phyloP scores from a whole-genome alignment of 1,140 invertebrate species.

The Ceratitis capitata region DNA sequence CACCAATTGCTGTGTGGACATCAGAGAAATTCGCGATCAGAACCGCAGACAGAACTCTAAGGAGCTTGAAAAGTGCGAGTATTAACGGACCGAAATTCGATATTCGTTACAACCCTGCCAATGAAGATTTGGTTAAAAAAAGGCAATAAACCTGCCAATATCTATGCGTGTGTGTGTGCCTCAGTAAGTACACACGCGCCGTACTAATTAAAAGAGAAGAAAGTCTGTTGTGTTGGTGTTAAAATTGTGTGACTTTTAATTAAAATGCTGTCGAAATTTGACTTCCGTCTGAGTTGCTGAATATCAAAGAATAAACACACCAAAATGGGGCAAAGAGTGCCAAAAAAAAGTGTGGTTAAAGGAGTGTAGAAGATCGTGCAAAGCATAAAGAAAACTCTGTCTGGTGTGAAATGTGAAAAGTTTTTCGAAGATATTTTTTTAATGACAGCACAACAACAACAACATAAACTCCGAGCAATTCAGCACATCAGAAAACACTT shows the following conservation, averaged over 20 bases:
- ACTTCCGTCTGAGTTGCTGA: background rate
- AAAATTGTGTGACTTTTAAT: slow-evolving; percentile 44
- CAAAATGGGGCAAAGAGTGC: background rate
- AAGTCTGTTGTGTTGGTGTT: slow-evolving; percentile 37
- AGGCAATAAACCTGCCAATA: background rate
- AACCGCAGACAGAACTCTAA: too few species aligned
- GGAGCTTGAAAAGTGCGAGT: too few species aligned
- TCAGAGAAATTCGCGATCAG: too few species aligned
- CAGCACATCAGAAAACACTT: background rate
- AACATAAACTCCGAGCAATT: too few species aligned
- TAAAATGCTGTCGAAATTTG: slow-evolving; percentile 44
- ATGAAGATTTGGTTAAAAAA: background rate
- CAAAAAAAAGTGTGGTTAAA: background rate
- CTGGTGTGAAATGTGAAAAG: background rate
- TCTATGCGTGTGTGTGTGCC: background rate
- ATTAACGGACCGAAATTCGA: too few species aligned
- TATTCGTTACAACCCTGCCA: background rate
- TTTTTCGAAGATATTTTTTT: background rate
- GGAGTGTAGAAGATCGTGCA: background rate
- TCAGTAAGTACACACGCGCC: background rate
- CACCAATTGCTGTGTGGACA: too few species aligned
- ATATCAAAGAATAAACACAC: background rate
- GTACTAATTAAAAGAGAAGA: slow-evolving; percentile 5
- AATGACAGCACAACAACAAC: background rate
- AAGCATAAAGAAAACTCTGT: background rate